Evolutionary conservation across 2,797 vertebrate species (phyloP).

Genomic region (Hyperoplus immaculatus): DNA sequence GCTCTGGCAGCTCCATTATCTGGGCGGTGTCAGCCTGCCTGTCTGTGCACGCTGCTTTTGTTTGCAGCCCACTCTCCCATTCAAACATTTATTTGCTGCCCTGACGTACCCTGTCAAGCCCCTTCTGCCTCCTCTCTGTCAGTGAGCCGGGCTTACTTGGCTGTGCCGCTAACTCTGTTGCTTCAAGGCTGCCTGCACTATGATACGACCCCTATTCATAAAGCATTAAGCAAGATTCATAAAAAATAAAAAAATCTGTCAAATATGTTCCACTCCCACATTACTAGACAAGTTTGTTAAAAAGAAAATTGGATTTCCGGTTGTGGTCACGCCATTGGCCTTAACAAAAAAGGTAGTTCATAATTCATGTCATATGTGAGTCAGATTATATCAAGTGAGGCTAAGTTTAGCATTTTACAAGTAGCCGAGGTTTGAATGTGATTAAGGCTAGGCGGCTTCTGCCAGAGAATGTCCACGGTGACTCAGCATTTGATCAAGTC

Average conservation of each 20-base stretch:
- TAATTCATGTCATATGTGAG: too few relatives aligned
- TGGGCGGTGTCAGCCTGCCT: slow-evolving; percentile 78
- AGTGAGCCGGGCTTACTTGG: slow-evolving; percentile 48
- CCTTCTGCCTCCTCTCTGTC: slow-evolving; percentile 68
- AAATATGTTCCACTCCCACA: not conserved
- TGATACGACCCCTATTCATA: slow-evolving; percentile 17
- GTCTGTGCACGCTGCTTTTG: slow-evolving; percentile 59
- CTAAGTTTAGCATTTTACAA: not conserved
- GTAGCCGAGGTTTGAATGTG: not conserved
- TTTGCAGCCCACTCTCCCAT: slow-evolving; percentile 72
- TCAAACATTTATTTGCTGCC: slow-evolving; percentile 80
- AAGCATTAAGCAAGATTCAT: not conserved
- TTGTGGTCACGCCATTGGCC: not conserved
- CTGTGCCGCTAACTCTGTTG: slow-evolving; percentile 55
- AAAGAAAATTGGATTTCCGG: not conserved
- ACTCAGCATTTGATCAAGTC: slow-evolving; percentile 65
- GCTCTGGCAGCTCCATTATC: slow-evolving; percentile 82
- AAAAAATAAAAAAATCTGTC: not conserved
- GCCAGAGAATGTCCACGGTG: slow-evolving; percentile 28
- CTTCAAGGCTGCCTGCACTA: slow-evolving; percentile 27
- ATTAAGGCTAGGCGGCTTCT: slow-evolving; percentile 2
- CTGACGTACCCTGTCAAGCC: slow-evolving; percentile 72
- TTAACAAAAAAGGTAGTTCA: not conserved
- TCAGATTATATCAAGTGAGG: not conserved
- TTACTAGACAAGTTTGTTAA: not conserved